Conservation (phyloP, 2,888 invertebrate genomes). For the Maniola hyperantus region DNA sequence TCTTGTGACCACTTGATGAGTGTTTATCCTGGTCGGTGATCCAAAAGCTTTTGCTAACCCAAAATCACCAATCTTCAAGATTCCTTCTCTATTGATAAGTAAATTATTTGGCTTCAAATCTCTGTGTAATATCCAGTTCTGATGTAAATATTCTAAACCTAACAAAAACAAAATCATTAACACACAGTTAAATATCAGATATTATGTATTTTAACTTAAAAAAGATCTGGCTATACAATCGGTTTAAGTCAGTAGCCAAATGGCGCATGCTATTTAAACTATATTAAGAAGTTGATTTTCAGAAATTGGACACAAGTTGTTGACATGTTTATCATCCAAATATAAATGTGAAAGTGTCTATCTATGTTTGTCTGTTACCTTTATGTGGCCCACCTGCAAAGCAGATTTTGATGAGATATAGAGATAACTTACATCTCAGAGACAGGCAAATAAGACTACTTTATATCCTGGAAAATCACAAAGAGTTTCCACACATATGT, state of each 20-base stretch:
- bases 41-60: slow-evolving; percentile 99
- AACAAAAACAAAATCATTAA: slow-evolving; percentile 37
- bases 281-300: too few relatives aligned
- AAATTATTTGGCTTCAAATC: slow-evolving; percentile 99
- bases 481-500: too few relatives aligned
- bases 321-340: background rate
- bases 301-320: too few relatives aligned
- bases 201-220: background rate
- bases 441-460: too few relatives aligned
- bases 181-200: background rate
- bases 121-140: slow-evolving; percentile 98
- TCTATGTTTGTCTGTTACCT: too few relatives aligned
- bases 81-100: slow-evolving; percentile 94
- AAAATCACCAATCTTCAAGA: slow-evolving; percentile 99
- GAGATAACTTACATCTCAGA: too few relatives aligned
- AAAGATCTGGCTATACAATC: background rate
- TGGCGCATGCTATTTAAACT: too few relatives aligned
- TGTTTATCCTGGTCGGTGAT: slow-evolving; percentile 97
- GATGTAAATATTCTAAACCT: slow-evolving; percentile 96
- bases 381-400: too few relatives aligned
- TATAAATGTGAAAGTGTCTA: too few relatives aligned
- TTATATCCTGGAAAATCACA: too few relatives aligned
- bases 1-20: slow-evolving; percentile 98
- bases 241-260: too few relatives aligned
- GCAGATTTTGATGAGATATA: too few relatives aligned